A percentile compares a stretch with the other conserved stretches of the same genome.
phyloP scores from a whole-genome alignment of 2,888 invertebrate species.

The Dorcus hopei region DNA sequence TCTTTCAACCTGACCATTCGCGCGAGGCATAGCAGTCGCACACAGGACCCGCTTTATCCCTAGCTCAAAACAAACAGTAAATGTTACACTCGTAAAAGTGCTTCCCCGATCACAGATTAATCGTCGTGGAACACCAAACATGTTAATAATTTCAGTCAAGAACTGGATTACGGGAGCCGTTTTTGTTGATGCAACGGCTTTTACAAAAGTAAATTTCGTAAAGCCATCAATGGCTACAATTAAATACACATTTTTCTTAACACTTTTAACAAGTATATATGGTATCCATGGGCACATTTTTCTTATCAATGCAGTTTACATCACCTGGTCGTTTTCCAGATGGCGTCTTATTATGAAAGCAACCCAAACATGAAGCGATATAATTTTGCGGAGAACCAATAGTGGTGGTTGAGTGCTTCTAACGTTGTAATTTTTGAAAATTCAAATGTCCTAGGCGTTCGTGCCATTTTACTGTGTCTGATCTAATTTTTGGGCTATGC shows the following conservation, averaged over 20 bases:
- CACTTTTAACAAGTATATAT: background rate
- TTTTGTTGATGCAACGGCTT: slow-evolving; percentile 26
- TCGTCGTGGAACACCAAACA: background rate
- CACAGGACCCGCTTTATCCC: background rate
- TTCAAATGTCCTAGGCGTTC: too few species aligned
- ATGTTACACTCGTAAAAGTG: background rate
- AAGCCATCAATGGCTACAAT: slow-evolving; percentile 34
- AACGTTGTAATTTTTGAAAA: too few species aligned
- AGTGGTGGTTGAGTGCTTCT: too few species aligned
- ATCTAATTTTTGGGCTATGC: too few species aligned
- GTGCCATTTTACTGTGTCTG: too few species aligned
- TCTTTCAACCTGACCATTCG: slow-evolving; percentile 31
- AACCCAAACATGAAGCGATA: background rate
- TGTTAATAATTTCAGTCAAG: slow-evolving; percentile 9
- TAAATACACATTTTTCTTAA: slow-evolving; percentile 27
- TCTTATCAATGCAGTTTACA: background rate
- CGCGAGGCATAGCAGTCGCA: background rate
- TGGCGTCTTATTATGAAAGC: background rate
- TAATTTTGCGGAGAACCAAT: background rate
- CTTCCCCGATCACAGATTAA: background rate
- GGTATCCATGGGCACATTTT: background rate
- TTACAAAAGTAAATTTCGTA: slow-evolving; percentile 36
- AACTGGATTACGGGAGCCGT: slow-evolving; percentile 20
- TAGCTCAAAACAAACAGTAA: background rate
- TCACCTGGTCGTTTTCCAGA: background rate